Base-by-base conservation (phyloP, 2,113 vertebrate genomes). In the Labeo rohita region DNA sequence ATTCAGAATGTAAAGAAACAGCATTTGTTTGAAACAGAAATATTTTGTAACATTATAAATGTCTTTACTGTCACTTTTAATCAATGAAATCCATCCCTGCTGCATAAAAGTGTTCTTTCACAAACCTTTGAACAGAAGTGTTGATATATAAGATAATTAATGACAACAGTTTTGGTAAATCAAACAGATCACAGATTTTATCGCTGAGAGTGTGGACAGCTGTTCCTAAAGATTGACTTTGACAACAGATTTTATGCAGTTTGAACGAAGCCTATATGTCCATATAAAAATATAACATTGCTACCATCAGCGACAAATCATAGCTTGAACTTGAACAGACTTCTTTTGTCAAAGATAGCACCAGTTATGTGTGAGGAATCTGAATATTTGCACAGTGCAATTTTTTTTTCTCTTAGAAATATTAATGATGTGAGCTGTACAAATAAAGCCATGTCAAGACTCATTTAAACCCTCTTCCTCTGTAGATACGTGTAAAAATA, bases 401-500 rank as follows among this genome's bases (percentile, higher is more conserved):
- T 21, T 76, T 76, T 49, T 9, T 80, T 15, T 6, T 54, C 15
- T 3, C 54, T 59, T 16, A 49, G 21, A n/a, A 80, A 65, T 68
- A 50, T 82, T 65, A 50, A 63, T 50, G 47, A 66, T 65, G 28
- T 49, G 59, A 68, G 49, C 23, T 72, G 66, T 36, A 56, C 49
- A 83, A 54, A 83, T 83, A 72, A 83, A 83, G 80, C 15, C 66
- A 21, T 68, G 61, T 82, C 39, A 68, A 18, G 63, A 82, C 49
- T 77, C 47, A 77, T 77, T 77, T 54, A 54, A 54, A 15, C 50
- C 49, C 15, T 77, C 23, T 77, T 77, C 36, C 36, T 63, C 39
- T 9, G 11, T 36, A 39, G 63, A 68, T 11, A 2, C 8, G 4
- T 76, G 23, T 28, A 68, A 81, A 81, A 28, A 49, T 34, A 68